Evolutionary conservation across 2,888 invertebrate species (phyloP).

Genomic region (Sthenelais limicola): DNA sequence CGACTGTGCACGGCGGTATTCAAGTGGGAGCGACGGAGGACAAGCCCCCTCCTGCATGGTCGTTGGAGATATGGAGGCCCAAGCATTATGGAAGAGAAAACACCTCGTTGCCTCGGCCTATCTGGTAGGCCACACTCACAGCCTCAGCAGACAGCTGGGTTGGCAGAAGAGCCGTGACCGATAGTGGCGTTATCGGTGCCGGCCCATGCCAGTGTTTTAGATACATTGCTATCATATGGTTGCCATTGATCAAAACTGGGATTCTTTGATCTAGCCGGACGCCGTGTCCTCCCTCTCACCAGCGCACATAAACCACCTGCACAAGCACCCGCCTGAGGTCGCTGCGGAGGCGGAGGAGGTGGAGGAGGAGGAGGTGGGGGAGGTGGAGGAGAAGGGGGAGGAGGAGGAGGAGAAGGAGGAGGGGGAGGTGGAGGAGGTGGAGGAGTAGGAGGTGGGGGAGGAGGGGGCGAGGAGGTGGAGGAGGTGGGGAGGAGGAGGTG

Average conservation of each 20-base stretch:
- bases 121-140: no score
- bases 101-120: no score
- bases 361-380: not conserved
- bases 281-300: not conserved
- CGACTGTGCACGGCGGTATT: not conserved
- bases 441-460: conserved; percentile 1
- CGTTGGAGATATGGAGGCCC: not conserved
- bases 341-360: not conserved
- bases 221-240: conserved; percentile 28
- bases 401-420: not conserved
- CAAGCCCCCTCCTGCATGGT: not conserved
- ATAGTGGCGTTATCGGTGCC: not conserved
- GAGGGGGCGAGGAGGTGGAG: no score
- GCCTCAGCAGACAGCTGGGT: no score
- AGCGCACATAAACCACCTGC: not conserved
- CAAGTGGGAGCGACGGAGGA: not conserved
- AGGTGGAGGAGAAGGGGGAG: not conserved
- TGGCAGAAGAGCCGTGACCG: no score
- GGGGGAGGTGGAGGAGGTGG: not conserved
- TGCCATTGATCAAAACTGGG: not conserved
- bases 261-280: not conserved
- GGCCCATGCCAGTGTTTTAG: conserved; percentile 2
- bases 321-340: not conserved
- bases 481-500: no score
- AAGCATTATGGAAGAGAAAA: no score